Evolutionary conservation across 2,888 invertebrate species (phyloP), one percentile per base, ranked within the genome.

Genomic region (Cantharis rustica): DNA sequence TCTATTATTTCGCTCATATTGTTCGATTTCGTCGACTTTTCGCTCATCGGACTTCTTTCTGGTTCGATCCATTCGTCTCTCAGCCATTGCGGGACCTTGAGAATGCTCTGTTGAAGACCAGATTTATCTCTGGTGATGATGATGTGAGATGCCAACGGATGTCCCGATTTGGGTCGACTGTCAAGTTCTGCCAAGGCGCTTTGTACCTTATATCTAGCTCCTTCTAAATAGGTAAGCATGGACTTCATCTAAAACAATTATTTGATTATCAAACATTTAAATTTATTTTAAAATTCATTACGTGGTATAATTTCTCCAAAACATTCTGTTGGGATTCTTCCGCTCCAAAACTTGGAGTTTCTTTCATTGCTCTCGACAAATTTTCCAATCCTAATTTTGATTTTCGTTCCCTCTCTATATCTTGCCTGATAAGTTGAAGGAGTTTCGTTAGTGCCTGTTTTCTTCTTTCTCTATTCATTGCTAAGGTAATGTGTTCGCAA

Each of bases 281-380:
- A n/a, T n/a, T 47, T 5, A 47, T 47, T 5, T n/a, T 7, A 3
- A n/a, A 47, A 47, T 7, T 9, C 26, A 16, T 61, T 89, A 97
- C 97, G 87, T 97, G 96, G 86, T 95, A 95, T n/a, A 98, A 89
- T 89, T 97, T 97, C 85, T 97, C 97, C 23, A 94, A 93, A 17
- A 97, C 95, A 83, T 95, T 97, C 85, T 97, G 96, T 83, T 97
- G 96, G 68, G 97, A 95, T 86, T 96, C 96, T 81, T 95, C 95
- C 71, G 93, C 93, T 70, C 95, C 97, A 86, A 96, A 96, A 71
- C 93, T 95, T 0, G 96, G 95, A 9, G 95, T 94, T 85, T 95
- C 93, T 83, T 94, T 94, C 80, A 98, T 93, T 5, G 97, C 96
- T 87, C 95, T 93, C 5, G 97, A 95, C 47, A 98, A 89, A 81